Percentiles rank a stretch among this genome's conserved stretches.
These are phyloP conservation scores for Galendromus occidentalis DNA, from an alignment of 1,140 invertebrate genomes.

Conservation along the genomic window DNA sequence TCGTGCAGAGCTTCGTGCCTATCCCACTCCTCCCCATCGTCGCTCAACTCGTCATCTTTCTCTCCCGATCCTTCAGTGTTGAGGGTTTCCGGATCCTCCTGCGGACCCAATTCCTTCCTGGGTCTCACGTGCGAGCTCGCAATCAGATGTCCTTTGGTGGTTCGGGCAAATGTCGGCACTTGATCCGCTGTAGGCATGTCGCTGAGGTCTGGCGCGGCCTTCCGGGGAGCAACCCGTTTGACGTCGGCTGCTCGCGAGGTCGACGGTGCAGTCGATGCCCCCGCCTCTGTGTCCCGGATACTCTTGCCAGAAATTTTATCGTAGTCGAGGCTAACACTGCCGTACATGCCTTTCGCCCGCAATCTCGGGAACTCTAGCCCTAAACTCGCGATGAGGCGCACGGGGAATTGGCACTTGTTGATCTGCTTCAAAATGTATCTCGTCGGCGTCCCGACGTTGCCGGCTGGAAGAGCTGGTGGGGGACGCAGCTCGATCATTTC, in stretches of 20 bases:
- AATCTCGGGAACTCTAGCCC: constrained; percentile 27
- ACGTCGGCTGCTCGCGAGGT: not conserved
- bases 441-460: constrained; percentile 40
- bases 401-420: constrained; percentile 32
- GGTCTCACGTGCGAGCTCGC: constrained; percentile 17
- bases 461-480: constrained; percentile 32
- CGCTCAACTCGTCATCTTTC: constrained; percentile 17
- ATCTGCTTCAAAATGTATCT: constrained; percentile 34
- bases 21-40: constrained; percentile 31
- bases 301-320: constrained; percentile 9
- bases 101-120: constrained; percentile 17
- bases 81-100: not conserved
- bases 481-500: constrained; percentile 31
- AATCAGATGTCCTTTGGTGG: not conserved
- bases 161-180: not conserved
- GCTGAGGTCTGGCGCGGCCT: not conserved
- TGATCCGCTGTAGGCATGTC: not conserved
- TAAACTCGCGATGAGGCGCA: constrained; percentile 34
- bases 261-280: not conserved
- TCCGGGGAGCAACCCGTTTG: not conserved
- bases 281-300: not conserved
- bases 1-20: constrained; percentile 38
- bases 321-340: constrained; percentile 34
- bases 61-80: constrained; percentile 13
- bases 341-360: constrained; percentile 29